Percentiles rank a stretch among this genome's conserved stretches.
Conservation (phyloP, 2,113 vertebrate genomes). For the Carassius carassius region DNA sequence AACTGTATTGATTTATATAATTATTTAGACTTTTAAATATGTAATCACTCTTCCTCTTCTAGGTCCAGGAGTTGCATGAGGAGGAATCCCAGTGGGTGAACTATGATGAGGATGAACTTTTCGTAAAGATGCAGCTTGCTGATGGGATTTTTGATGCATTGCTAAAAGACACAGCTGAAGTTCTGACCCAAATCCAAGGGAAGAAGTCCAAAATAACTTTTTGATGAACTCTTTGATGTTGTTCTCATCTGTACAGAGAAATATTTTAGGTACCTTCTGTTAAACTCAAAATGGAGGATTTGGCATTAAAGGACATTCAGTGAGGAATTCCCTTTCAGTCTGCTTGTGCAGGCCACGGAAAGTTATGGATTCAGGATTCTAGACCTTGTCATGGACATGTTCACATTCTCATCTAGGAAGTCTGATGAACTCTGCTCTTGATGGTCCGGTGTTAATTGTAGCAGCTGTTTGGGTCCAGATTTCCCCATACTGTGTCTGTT, state of each 20-base stretch:
- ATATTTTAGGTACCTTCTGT: slow-evolving; percentile 58
- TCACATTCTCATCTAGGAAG: background rate
- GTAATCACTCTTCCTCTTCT: slow-evolving; percentile 20
- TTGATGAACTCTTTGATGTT: slow-evolving; percentile 65
- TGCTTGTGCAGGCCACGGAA: background rate
- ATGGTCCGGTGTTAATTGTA: background rate
- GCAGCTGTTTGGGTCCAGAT: slow-evolving; percentile 28
- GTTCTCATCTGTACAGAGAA: slow-evolving; percentile 13
- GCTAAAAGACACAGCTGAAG: slow-evolving; percentile 89
- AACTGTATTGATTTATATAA: background rate
- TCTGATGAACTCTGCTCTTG: slow-evolving; percentile 4
- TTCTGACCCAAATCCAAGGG: slow-evolving; percentile 84
- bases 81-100: slow-evolving; percentile 98
- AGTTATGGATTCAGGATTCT: background rate
- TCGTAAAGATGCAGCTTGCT: slow-evolving; percentile 97
- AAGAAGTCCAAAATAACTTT: slow-evolving; percentile 74
- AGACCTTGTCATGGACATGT: background rate
- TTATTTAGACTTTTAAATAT: background rate
- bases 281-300: slow-evolving; percentile 47
- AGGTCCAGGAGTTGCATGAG: slow-evolving; percentile 97
- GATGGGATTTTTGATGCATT: slow-evolving; percentile 94
- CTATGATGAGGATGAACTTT: slow-evolving; percentile 95
- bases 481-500: slow-evolving; percentile 37
- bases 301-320: background rate
- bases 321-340: background rate